Conservation (phyloP, 2,888 invertebrate genomes). For the Ochropleura plecta region DNA sequence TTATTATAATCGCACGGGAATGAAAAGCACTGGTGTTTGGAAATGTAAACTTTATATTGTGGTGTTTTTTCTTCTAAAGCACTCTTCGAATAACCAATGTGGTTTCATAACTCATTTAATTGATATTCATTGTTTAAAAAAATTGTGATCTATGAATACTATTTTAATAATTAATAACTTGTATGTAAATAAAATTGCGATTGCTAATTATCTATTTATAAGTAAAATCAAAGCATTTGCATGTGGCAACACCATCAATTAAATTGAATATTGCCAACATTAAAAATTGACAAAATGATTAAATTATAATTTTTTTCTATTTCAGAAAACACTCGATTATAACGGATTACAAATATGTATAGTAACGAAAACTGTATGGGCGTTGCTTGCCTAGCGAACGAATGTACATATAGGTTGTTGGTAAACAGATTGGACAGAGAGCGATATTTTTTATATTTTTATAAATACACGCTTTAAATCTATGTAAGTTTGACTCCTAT, state of each 20-base stretch:
- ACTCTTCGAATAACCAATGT: not conserved
- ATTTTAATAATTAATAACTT: conserved; percentile 3
- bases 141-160: not conserved
- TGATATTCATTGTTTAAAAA: conserved; percentile 6
- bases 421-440: conserved; percentile 45
- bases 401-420: conserved; percentile 46
- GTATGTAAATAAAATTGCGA: conserved; percentile 40
- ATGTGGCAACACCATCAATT: conserved; percentile 48
- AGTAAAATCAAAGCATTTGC: conserved; percentile 35
- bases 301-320: conserved; percentile 71
- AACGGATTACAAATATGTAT: conserved; percentile 85
- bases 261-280: conserved; percentile 41
- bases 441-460: conserved; percentile 71
- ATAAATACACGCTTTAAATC: conserved; percentile 61
- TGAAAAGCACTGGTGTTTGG: conserved; percentile 34
- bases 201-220: conserved; percentile 20
- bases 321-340: conserved; percentile 89
- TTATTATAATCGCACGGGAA: conserved; percentile 38
- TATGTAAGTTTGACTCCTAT: conserved; percentile 64
- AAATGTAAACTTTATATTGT: not conserved
- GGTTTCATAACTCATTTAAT: conserved; percentile 1
- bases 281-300: conserved; percentile 53
- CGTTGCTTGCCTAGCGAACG: conserved; percentile 79
- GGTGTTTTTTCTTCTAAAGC: conserved; percentile 3
- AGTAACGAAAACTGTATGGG: conserved; percentile 85